Evolutionary conservation across 2,113 vertebrate genomes (phyloP).

Genomic region (Benitochromis conjunctus): DNA sequence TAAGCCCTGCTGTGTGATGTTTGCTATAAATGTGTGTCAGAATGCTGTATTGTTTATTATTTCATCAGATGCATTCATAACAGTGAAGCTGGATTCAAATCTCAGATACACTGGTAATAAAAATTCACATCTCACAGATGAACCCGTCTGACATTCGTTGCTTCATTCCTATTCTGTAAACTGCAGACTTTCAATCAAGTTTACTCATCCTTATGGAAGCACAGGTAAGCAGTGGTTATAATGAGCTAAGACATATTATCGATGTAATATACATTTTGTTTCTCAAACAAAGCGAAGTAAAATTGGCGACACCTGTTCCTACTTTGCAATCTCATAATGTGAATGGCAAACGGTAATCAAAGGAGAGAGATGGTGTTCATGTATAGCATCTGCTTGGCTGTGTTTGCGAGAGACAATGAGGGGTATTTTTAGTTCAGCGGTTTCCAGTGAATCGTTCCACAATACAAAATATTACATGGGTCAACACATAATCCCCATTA

Average conservation of each 20-base stretch:
- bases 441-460: not conserved
- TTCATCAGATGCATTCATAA: not conserved
- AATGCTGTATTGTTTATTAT: not conserved
- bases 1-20: conserved; percentile 12
- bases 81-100: not conserved
- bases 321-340: not conserved
- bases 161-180: not conserved
- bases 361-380: not conserved
- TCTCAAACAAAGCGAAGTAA: not conserved
- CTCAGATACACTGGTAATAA: not conserved
- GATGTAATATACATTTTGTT: not conserved
- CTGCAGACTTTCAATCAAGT: not conserved
- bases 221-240: not conserved
- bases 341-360: not conserved
- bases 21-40: not conserved
- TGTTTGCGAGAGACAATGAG: not conserved
- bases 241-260: not conserved
- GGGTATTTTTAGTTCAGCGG: not conserved
- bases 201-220: not conserved
- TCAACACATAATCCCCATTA: not conserved
- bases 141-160: not conserved
- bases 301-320: not conserved
- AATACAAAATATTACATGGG: not conserved
- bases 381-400: not conserved
- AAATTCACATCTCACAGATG: not conserved